Conservation (phyloP, 2,113 vertebrate genomes). For the Mellivora capensis region DNA sequence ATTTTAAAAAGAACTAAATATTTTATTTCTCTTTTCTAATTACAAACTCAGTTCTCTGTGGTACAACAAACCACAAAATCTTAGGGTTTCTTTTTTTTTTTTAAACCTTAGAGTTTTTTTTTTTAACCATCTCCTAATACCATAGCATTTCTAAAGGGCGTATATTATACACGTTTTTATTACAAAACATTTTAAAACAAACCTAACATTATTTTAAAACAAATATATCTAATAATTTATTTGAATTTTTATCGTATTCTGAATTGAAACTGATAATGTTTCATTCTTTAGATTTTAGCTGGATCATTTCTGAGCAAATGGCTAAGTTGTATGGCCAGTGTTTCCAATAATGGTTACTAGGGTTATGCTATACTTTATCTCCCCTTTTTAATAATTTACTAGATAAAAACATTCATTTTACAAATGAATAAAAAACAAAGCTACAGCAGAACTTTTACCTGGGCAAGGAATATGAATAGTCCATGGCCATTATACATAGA, state of each 20-base stretch:
- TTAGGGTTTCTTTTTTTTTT: not conserved
- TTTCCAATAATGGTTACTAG: not conserved
- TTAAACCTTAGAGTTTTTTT: not conserved
- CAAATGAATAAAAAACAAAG: not conserved
- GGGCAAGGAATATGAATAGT: not conserved
- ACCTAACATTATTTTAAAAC: not conserved
- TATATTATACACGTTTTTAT: not conserved
- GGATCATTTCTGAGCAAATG: not conserved
- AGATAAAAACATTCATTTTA: not conserved
- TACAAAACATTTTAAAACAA: conserved; percentile 24
- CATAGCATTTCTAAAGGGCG: not conserved
- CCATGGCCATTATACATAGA: not conserved
- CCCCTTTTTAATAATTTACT: not conserved
- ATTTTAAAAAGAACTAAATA: not conserved
- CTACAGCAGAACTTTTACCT: not conserved
- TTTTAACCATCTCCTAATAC: not conserved
- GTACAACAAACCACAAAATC: not conserved
- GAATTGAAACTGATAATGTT: not conserved
- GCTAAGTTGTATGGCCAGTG: not conserved
- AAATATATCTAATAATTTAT: not conserved
- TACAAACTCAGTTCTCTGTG: not conserved
- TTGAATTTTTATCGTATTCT: not conserved
- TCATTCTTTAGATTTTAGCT: fast-evolving
- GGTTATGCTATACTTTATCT: fast-evolving
- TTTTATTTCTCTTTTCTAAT: not conserved